Base-by-base conservation (phyloP, 2,113 vertebrate species). In the Varanus komodoensis region DNA sequence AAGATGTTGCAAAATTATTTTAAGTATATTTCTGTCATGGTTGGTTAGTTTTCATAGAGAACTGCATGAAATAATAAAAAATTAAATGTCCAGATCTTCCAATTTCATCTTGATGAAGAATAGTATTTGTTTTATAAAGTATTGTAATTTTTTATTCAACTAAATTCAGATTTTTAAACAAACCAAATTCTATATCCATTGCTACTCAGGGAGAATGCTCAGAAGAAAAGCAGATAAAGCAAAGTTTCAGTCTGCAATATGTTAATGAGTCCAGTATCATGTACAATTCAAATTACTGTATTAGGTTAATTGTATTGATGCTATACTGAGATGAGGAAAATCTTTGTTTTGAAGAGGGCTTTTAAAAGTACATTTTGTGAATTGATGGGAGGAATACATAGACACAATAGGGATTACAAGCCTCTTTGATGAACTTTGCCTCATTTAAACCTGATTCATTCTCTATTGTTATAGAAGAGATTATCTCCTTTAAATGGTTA, bases 361-460 rank as follows among this genome's bases (percentile, higher is more conserved):
- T 89, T 91, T 94, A 91, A 44, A 82, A 93, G 91, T 90, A 81
- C 19, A 86, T 82, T 95, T 94, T 94, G 50, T 88, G 92, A 95
- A 93, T 0, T 80, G 86, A 92, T 84, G 84, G 86, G 91, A 95
- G 93, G 90, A 95, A 94, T 90, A 95, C 87, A 89, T 79, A 95
- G 93, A 94, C 89, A 95, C 86, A 96, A 96, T 88, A 93, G 50
- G 68, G 88, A 96, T 95, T 96, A 93, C 67, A 95, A 93, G 84
- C 68, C 32, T 93, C 92, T 97, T 92, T 93, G 88, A 96, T 91
- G 87, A 95, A 94, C 71, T 89, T 68, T 89, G 89, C 82, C 84
- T 92, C 75, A 95, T 96, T 96, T 93, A 90, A 95, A 94, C 79
- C 87, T 95, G 85, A 89, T 97, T 96, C 87, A 93, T 81, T 89